Conservation (phyloP, 2,888 invertebrate species). For the Cryptosula pallasiana region DNA sequence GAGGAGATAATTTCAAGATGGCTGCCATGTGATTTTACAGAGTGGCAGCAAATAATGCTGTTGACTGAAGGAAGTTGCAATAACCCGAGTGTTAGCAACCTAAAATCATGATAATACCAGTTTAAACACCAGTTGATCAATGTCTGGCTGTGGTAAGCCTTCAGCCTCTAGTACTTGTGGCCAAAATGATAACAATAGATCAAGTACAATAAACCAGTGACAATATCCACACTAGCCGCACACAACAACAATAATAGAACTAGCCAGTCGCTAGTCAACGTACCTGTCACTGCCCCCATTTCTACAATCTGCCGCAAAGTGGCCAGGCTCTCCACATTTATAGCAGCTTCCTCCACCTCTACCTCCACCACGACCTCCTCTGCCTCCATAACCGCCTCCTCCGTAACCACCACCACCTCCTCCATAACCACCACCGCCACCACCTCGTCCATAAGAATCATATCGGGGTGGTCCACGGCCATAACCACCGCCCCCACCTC, state of each 20-base stretch:
- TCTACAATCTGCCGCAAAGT: slow-evolving; percentile 1
- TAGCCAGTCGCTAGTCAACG: too few relatives aligned
- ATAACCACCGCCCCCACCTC: background rate
- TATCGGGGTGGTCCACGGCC: slow-evolving; percentile 1
- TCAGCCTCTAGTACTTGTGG: too few relatives aligned
- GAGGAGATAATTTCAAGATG: background rate
- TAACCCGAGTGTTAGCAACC: slow-evolving; percentile 15
- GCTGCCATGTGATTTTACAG: background rate
- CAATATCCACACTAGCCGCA: too few relatives aligned
- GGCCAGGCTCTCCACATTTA: slow-evolving; percentile 13
- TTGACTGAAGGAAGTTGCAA: slow-evolving; percentile 2
- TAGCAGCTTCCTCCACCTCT: slow-evolving; percentile 34
- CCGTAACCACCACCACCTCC: slow-evolving; percentile 35
- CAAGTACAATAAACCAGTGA: too few relatives aligned
- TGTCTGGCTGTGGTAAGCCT: too few relatives aligned
- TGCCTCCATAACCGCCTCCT: background rate
- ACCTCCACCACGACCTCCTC: slow-evolving; percentile 23
- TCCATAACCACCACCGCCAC: background rate
- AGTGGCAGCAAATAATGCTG: background rate
- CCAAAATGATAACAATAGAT: too few relatives aligned
- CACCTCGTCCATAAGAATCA: slow-evolving; percentile 6
- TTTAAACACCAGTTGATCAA: background rate
- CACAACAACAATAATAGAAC: too few relatives aligned
- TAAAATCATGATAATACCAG: slow-evolving; percentile 16
- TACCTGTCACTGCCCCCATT: slow-evolving; percentile 8